Percentiles rank a stretch among this genome's conserved stretches.
These are phyloP conservation scores for Pipra filicauda DNA, from an alignment of 2,113 vertebrate genomes.

Conservation along the genomic window DNA sequence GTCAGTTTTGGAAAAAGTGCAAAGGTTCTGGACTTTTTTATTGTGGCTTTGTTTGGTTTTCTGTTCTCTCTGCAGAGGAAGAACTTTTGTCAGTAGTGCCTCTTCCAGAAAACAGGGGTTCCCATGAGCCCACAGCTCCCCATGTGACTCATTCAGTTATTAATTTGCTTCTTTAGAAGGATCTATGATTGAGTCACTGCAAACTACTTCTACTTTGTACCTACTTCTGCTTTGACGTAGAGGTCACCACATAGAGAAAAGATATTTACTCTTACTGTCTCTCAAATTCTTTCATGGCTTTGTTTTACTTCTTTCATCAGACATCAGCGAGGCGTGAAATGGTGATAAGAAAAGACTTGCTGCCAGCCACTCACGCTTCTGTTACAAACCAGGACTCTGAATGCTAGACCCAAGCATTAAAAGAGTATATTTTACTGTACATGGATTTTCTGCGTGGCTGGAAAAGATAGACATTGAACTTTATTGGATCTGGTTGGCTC, in stretches of 20 bases:
- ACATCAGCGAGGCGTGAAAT: background rate
- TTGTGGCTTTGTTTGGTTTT: background rate
- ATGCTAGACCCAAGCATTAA: background rate
- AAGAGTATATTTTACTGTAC: background rate
- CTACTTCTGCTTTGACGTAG: background rate
- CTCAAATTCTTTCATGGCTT: background rate
- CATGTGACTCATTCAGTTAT: accelerated
- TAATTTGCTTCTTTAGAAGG: background rate
- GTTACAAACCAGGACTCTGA: background rate
- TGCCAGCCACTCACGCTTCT: background rate
- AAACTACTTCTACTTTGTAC: background rate
- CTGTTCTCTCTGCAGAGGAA: background rate
- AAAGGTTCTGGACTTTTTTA: background rate
- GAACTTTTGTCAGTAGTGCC: background rate
- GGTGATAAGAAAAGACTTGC: background rate
- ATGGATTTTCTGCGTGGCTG: background rate
- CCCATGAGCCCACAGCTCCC: background rate
- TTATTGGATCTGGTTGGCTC: background rate
- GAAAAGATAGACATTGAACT: background rate
- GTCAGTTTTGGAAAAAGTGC: background rate
- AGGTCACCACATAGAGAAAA: background rate
- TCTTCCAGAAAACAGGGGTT: background rate
- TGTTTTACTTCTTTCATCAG: background rate
- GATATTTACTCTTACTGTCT: background rate
- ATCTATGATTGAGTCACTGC: background rate